Evolutionary conservation across 2,797 vertebrate genomes (phyloP).

Genomic region (Anisognathus igniventris): DNA sequence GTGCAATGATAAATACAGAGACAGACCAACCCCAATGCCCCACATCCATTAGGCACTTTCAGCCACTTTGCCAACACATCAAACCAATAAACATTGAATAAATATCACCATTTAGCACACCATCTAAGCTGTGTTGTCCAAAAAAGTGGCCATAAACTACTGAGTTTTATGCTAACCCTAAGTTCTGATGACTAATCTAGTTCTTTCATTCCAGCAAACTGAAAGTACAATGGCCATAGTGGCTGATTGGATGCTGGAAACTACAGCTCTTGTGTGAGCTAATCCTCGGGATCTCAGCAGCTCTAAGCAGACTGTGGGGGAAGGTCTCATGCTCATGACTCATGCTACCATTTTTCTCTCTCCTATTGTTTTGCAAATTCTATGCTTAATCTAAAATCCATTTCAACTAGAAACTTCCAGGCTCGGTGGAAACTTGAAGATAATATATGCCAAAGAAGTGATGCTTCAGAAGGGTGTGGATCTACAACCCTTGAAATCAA

Average conservation of each 20-base stretch:
- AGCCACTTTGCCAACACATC: not conserved
- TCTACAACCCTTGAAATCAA: not conserved
- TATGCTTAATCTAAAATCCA: constrained; percentile 20
- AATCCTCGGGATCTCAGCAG: constrained; percentile 17
- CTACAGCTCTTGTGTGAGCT: not conserved
- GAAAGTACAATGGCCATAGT: not conserved
- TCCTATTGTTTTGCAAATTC: constrained; percentile 43
- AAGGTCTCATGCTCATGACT: constrained; percentile 33
- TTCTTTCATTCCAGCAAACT: not conserved
- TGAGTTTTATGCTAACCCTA: not conserved
- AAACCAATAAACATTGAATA: not conserved
- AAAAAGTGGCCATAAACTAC: not conserved
- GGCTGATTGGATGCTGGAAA: constrained; percentile 7
- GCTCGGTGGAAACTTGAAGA: not conserved
- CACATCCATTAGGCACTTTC: not conserved
- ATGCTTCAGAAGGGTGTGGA: not conserved
- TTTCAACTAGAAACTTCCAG: constrained; percentile 9
- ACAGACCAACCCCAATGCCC: not conserved
- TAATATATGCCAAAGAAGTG: not conserved
- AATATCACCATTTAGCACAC: not conserved
- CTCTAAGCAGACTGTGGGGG: not conserved
- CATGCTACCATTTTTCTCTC: not conserved
- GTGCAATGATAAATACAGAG: not conserved
- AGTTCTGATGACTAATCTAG: not conserved
- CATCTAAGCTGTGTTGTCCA: not conserved